Conservation (phyloP, 2,113 vertebrate species). For the Harpagus bidentatus region DNA sequence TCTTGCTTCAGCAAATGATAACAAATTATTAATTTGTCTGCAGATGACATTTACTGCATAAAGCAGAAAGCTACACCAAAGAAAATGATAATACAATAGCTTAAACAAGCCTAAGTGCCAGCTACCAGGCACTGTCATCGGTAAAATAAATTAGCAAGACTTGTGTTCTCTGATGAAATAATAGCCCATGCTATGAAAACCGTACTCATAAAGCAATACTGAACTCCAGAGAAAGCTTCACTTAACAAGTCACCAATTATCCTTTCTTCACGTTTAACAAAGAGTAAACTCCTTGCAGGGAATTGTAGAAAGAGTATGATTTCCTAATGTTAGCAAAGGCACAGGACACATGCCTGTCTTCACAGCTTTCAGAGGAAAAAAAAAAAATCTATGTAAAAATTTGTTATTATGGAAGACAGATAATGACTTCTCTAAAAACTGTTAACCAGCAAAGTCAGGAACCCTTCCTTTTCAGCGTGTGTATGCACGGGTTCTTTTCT, state of each 20-base stretch:
- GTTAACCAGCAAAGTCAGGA: background rate
- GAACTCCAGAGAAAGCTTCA: background rate
- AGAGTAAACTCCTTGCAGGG: background rate
- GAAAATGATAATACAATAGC: background rate
- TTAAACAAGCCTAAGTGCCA: conserved; percentile 28
- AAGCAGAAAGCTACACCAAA: conserved; percentile 13
- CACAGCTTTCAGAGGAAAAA: background rate
- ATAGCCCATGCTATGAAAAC: background rate
- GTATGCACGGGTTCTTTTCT: background rate
- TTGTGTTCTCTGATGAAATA: conserved; percentile 20
- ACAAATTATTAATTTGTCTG: conserved; percentile 50
- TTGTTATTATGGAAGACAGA: background rate
- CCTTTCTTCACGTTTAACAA: conserved; percentile 8
- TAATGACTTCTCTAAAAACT: background rate
- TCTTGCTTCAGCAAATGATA: conserved; percentile 16
- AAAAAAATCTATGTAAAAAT: background rate
- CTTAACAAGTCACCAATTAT: background rate
- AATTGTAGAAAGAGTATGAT: background rate
- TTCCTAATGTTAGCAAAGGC: background rate
- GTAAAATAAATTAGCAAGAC: conserved; percentile 32
- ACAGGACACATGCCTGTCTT: background rate
- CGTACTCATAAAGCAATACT: background rate
- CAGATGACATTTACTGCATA: conserved; percentile 22
- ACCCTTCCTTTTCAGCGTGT: background rate
- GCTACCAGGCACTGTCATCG: background rate